Evolutionary conservation across 2,113 vertebrate genomes (phyloP), one percentile per base, ranked within the genome.

Genomic region (Cynoglossus semilaevis): DNA sequence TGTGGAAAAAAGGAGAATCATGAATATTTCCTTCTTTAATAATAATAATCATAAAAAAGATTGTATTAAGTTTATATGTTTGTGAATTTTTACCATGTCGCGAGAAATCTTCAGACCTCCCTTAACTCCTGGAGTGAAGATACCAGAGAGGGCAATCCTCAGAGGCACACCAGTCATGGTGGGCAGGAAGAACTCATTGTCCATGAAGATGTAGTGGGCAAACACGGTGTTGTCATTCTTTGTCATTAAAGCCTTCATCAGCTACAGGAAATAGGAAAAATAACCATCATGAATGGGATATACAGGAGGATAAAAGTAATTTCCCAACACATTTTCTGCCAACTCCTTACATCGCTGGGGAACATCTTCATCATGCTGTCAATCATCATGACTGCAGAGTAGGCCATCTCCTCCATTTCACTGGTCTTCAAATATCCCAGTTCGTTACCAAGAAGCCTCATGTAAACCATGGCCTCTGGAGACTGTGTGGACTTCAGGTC

Each of bases 131-230:
- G 96, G 94, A 34, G 93, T 74, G 34, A 90, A 79, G 69, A 94
- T 84, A 83, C 95, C 96, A 72, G 94, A 93, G 13, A 93, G 73
- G n/a, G 93, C 88, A 61, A 98, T 80, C 58, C 92, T 94, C 55
- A 99, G 83, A 15, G 93, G 96, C 12, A 97, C 72, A 61, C 96
- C 96, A 51, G 90, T 87, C 48, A 91, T 87, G 3, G 95, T 97
- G 38, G 96, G 95, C 54, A 98, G 87, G 70, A 93, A 93, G 80
- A 98, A 95, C 70, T 95, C 90, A 55, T 94, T 96, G 79, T 99
- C 95, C 94, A 97, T 93, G 83, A 98, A 98, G 68, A 98, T 89
- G 81, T 98, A 98, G 83, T 99, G 95, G 65, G 93, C 83, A 80
- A 94, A 97, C 5, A 98, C 74, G 74, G 94, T 90, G 16, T 53